These are phyloP conservation scores for Patella depressa DNA, from an alignment of 2,888 invertebrate genomes.

Conservation along the genomic window DNA sequence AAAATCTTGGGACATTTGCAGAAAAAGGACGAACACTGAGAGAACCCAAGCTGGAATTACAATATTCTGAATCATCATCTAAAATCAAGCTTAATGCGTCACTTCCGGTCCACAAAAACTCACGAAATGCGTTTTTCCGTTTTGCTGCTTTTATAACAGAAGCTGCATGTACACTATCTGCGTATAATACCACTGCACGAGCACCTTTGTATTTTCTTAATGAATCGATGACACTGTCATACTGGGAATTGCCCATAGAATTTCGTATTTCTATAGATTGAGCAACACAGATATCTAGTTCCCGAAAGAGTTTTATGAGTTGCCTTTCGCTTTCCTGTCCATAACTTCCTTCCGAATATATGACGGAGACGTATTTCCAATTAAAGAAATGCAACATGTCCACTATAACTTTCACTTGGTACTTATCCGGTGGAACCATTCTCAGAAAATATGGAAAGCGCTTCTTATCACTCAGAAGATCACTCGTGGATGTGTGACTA, in stretches of 20 bases:
- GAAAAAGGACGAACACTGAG: constrained; percentile 38
- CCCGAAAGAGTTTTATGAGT: constrained; percentile 28
- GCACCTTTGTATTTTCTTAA: constrained; percentile 36
- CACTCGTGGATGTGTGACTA: constrained; percentile 58
- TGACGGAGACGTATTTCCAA: constrained; percentile 85
- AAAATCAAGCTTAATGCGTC: constrained; percentile 50
- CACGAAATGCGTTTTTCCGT: constrained; percentile 36
- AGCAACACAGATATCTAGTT: constrained; percentile 54
- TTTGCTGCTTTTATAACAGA: constrained; percentile 46
- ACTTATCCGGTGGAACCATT: constrained; percentile 61
- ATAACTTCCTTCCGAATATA: constrained; percentile 79
- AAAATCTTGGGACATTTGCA: constrained; percentile 24
- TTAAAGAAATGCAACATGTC: constrained; percentile 71
- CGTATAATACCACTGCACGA: constrained; percentile 57
- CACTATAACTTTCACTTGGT: constrained; percentile 57
- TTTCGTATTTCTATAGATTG: constrained; percentile 41
- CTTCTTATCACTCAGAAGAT: constrained; percentile 58
- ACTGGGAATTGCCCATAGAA: constrained; percentile 21
- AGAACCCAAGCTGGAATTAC: constrained; percentile 36
- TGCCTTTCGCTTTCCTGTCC: constrained; percentile 54
- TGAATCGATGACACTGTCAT: constrained; percentile 32
- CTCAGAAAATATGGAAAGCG: constrained; percentile 62
- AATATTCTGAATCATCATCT: constrained; percentile 36
- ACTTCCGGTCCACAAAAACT: constrained; percentile 64
- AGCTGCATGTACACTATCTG: constrained; percentile 54